Evolutionary conservation across 2,113 vertebrate species (phyloP).

Genomic region (Cyrtonyx montezumae): DNA sequence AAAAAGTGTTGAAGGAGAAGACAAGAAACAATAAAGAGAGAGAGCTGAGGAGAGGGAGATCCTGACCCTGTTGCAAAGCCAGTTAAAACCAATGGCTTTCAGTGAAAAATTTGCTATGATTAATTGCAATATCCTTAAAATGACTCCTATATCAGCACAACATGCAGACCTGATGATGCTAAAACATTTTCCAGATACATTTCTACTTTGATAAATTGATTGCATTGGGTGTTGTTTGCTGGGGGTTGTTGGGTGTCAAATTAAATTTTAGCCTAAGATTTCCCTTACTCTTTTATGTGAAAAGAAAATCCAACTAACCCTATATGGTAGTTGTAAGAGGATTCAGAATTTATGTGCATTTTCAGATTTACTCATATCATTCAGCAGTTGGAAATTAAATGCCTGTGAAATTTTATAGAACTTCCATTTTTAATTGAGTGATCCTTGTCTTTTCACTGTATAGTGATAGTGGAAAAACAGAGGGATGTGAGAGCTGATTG

Average conservation of each 20-base stretch:
- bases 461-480: background rate
- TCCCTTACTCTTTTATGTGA: background rate
- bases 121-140: background rate
- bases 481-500: background rate
- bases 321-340: background rate
- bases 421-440: background rate
- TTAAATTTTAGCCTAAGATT: background rate
- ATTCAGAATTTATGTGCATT: background rate
- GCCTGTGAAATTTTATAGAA: background rate
- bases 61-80: background rate
- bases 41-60: background rate
- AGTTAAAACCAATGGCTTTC: background rate
- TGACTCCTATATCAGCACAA: background rate
- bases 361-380: background rate
- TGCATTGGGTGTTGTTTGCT: background rate
- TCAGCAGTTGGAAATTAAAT: background rate
- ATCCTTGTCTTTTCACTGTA: background rate
- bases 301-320: background rate
- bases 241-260: background rate
- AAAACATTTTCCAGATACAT: background rate
- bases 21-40: background rate
- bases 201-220: background rate
- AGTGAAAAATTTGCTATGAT: background rate
- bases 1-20: background rate
- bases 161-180: background rate